Base-by-base conservation (phyloP, 2,797 vertebrate genomes). In the Lacerta viridis region DNA sequence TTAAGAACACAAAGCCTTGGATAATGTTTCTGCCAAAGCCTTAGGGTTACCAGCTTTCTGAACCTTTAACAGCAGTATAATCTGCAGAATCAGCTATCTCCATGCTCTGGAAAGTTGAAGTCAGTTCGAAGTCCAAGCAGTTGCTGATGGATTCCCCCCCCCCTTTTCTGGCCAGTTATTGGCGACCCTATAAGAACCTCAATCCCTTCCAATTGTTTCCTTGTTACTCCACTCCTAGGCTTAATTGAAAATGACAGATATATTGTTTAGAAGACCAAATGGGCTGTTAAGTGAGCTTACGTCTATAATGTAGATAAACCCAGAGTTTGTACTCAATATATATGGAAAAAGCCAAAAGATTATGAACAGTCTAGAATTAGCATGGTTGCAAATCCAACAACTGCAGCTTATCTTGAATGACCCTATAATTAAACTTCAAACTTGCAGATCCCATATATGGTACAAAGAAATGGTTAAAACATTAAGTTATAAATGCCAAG, bases 1-100 rank as follows among this genome's bases (percentile, higher is more conserved):
- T 79, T 78, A 69, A 46, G 61, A 86, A 59, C 82, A 55, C 82
- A 72, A 50, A 71, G 11, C 39, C 29, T 80, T 36, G 20, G 71
- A 72, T 15, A 36, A 72, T 15, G 1, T 1, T 46, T 33, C 75
- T 61, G 4, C 9, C n/a, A 71, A 29, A 74, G 20, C 25, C 27
- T 27, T 2, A 20, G 27, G 9, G 27, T 77, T 66, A 15, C 55
- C 36, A 55, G 17, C 3, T 75, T 18, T 27, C 64, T 83, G 61
- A 29, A 25, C n/a, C 23, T 81, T 43, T 29, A 68, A 29, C 36
- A 68, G 23, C 25, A 41, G 11, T 7, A 25, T 66, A 23, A 82
- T 66, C 23, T 43, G 80, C 2, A 23, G 43, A 18, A 55, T 36
- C 25, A 20, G n/a, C 66, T 77, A 20, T 18, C 27, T 18, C 72